A percentile compares a stretch with the other conserved stretches of the same genome.
Evolutionary conservation across 2,113 vertebrate genomes (phyloP).

Genomic region (Tenebrosternarchus preto): DNA sequence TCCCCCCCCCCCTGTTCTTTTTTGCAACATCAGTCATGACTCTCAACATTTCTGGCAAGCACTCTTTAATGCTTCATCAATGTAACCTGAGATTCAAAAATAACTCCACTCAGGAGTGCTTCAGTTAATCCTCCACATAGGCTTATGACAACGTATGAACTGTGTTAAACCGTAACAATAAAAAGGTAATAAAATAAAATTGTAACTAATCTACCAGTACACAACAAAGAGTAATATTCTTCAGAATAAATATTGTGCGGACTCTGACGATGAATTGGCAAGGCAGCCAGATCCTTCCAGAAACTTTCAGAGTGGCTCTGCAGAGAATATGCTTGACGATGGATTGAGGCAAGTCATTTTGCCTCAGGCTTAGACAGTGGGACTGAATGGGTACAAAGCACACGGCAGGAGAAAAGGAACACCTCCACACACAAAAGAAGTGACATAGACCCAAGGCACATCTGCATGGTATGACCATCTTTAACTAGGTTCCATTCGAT

Average conservation of each 20-base stretch:
- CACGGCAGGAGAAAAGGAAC: conserved; percentile 63
- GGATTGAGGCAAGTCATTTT: no score
- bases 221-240: conserved; percentile 48
- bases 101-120: conserved; percentile 69
- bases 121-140: conserved; percentile 63
- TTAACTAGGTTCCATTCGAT: no score
- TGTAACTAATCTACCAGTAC: conserved; percentile 24
- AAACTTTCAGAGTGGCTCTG: conserved; percentile 11
- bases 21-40: conserved; percentile 72
- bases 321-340: conserved; percentile 3
- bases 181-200: conserved; percentile 49
- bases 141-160: conserved; percentile 60
- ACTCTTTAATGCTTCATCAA: conserved; percentile 72
- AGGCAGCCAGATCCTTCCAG: conserved; percentile 57
- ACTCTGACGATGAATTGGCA: conserved; percentile 58
- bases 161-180: conserved; percentile 34
- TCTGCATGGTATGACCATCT: conserved; percentile 63
- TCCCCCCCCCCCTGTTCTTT: conserved; percentile 68
- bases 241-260: conserved; percentile 56
- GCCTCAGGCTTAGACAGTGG: background rate
- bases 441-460: conserved; percentile 75
- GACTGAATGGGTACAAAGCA: conserved; percentile 27
- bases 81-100: conserved; percentile 79
- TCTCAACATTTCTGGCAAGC: conserved; percentile 69
- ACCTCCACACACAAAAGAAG: conserved; percentile 46